Percentiles rank a stretch among this genome's conserved stretches.
Conservation (phyloP, 2,113 vertebrate species). For the Xiphophorus couchianus region DNA sequence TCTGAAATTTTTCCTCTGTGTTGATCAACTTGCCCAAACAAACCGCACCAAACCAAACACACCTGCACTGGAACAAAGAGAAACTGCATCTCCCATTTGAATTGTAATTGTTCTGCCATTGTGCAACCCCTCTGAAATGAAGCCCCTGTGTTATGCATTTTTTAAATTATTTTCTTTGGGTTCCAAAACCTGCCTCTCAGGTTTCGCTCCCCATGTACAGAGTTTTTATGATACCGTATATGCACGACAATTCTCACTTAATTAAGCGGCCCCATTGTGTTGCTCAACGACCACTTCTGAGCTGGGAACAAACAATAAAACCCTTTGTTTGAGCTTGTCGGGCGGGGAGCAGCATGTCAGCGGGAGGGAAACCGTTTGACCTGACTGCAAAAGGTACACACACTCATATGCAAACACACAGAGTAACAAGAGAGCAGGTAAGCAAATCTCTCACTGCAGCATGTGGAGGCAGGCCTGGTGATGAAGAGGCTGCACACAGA, state of each 20-base stretch:
- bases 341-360: conserved; percentile 16
- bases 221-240: neutral
- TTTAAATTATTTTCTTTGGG: neutral
- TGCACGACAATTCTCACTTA: neutral
- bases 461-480: conserved; percentile 65
- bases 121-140: conserved; percentile 29
- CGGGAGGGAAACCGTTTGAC: conserved; percentile 17
- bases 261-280: neutral
- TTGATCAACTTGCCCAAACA: neutral
- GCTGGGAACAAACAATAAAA: conserved; percentile 34
- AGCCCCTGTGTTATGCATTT: neutral
- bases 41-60: conserved; percentile 45
- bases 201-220: conserved; percentile 15
- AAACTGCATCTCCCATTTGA: neutral
- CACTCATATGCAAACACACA: conserved; percentile 9
- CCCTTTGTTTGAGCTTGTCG: conserved; percentile 5
- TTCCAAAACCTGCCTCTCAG: conserved; percentile 37
- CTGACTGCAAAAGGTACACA: conserved; percentile 11
- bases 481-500: conserved; percentile 19
- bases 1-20: neutral
- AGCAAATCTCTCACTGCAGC: conserved; percentile 57
- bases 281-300: conserved; percentile 26
- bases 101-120: neutral
- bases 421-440: conserved; percentile 53
- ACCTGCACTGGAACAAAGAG: conserved; percentile 15